A percentile compares a stretch with the other conserved stretches of the same genome.
These are phyloP conservation scores for Chloebia gouldiae DNA, from an alignment of 2,113 vertebrate genomes.

Conservation along the genomic window DNA sequence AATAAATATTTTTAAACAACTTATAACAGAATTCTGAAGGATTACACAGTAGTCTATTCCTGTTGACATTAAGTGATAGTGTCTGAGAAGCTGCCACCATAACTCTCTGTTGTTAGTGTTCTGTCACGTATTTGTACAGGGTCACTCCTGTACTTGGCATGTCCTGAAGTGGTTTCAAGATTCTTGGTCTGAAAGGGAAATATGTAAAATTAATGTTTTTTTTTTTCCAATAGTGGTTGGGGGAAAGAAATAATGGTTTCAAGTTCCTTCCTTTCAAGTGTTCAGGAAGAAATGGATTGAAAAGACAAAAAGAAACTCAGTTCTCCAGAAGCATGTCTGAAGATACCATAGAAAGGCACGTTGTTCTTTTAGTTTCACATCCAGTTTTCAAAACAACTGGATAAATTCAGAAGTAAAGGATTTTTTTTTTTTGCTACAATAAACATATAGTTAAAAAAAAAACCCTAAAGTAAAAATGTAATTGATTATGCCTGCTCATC, in stretches of 20 bases:
- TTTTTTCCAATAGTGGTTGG: neutral
- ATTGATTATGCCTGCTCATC: neutral
- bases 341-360: neutral
- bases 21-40: neutral
- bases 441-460: neutral
- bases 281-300: neutral
- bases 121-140: neutral
- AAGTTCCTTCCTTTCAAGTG: neutral
- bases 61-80: neutral
- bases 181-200: neutral
- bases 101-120: neutral
- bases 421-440: neutral
- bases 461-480: neutral
- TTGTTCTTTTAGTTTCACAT: neutral
- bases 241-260: neutral
- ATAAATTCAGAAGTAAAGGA: neutral
- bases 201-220: neutral
- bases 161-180: neutral
- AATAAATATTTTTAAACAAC: neutral
- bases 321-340: neutral
- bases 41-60: neutral
- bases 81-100: neutral
- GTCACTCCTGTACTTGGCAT: neutral
- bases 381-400: neutral
- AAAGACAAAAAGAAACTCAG: neutral